Evolutionary conservation across 2,797 vertebrate genomes (phyloP), one percentile per base, ranked within the genome.

Genomic region (Xenops minutus): DNA sequence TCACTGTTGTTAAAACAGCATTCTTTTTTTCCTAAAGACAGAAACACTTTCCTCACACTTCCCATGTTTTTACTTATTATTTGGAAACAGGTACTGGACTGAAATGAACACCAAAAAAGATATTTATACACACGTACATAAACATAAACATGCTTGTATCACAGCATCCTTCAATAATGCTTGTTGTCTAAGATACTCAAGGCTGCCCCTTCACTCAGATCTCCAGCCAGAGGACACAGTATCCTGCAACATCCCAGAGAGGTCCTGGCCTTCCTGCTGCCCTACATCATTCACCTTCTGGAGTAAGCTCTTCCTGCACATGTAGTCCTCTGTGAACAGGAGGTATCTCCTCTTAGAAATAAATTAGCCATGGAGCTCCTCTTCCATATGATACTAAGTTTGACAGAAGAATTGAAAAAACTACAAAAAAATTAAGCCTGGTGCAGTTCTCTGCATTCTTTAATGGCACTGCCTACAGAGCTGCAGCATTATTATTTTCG

Each of bases 381-480:
- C 24, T 30, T 51, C 59, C 7, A 32, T 3, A 39, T 5, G 7
- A 62, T 29, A 82, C 2, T 11, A 73, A 43, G 22, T 52, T 44
- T 37, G 58, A 61, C 4, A 41, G 7, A 39, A 68, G 68, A 39
- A 52, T 10, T 9, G 1, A 0, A 17, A 17, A 76, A 76, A 51
- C 21, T 36, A 64, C 11, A 0, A 21, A 39, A 64, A 34, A 79
- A 32, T 2, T 2, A 72, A 76, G 21, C 21, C 43, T 23, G 2
- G 16, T 32, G 27, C n/a, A 78, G 20, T 4, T 61, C 5, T 55
- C 30, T 10, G 2, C n/a, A 18, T 46, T 68, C 69, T 84, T 67
- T 48, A 84, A 52, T 0, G 1, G 16, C 5, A 8, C 1, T 39
- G 30, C 18, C 29, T 76, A 34, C n/a, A 66, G 0, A 4, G 51